Percentiles rank a stretch among this genome's conserved stretches.
Conservation (phyloP, 2,888 invertebrate species). For the Nephrotoma flavescens region DNA sequence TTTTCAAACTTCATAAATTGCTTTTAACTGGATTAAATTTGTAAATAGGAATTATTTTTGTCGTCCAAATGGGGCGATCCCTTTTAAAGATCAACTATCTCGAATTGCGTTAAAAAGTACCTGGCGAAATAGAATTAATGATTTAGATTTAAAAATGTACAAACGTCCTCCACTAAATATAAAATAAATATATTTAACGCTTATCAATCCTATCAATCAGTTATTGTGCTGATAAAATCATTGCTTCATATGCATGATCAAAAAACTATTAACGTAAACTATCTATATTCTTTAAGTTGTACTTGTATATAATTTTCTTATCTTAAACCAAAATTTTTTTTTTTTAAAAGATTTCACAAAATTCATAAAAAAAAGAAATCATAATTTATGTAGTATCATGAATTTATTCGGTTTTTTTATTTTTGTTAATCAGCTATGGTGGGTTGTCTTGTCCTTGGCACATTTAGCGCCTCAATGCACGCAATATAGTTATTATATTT, state of each 20-base stretch:
- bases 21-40: too few species aligned
- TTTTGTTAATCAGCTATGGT: neutral
- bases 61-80: too few species aligned
- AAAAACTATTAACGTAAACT: neutral
- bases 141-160: too few species aligned
- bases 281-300: neutral
- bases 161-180: too few species aligned
- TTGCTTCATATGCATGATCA: neutral
- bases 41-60: too few species aligned
- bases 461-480: constrained; percentile 15
- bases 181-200: neutral
- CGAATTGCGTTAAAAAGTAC: too few species aligned
- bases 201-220: neutral
- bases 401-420: neutral
- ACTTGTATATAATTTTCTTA: neutral
- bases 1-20: too few species aligned
- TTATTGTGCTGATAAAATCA: neutral
- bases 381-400: neutral
- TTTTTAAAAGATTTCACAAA: neutral
- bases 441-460: constrained; percentile 14
- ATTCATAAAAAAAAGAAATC: neutral
- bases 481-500: constrained; percentile 6
- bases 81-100: too few species aligned
- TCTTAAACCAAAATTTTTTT: neutral
- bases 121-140: too few species aligned